These are phyloP conservation scores for Thunnus thynnus DNA, from an alignment of 2,113 vertebrate genomes.

Conservation along the genomic window DNA sequence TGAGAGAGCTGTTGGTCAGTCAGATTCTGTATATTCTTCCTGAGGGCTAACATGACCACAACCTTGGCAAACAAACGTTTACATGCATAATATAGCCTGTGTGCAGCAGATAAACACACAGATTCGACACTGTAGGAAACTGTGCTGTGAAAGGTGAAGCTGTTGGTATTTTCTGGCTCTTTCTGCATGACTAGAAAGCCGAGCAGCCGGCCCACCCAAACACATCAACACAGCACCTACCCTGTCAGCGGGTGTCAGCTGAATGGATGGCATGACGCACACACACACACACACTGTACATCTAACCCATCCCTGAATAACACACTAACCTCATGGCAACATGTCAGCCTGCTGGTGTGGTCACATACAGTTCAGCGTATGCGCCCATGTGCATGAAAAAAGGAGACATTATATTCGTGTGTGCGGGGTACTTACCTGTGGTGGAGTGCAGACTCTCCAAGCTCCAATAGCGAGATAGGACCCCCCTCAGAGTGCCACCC, in stretches of 20 bases:
- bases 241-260: slow-evolving; percentile 37
- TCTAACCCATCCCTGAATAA: neutral
- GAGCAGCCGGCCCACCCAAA: slow-evolving; percentile 42
- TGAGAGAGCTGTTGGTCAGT: neutral
- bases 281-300: slow-evolving; percentile 6
- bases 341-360: slow-evolving; percentile 21
- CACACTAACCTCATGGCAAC: slow-evolving; percentile 15
- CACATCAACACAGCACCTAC: slow-evolving; percentile 20
- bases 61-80: neutral
- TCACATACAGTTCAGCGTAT: neutral
- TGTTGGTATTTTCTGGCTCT: slow-evolving; percentile 18
- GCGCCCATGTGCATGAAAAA: slow-evolving; percentile 4
- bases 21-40: neutral
- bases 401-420: neutral
- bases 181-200: slow-evolving; percentile 9
- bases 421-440: slow-evolving; percentile 86
- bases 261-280: slow-evolving; percentile 19
- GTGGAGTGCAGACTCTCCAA: slow-evolving; percentile 96
- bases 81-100: neutral
- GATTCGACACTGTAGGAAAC: neutral
- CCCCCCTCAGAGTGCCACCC: slow-evolving; percentile 90
- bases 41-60: neutral
- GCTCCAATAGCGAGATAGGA: slow-evolving; percentile 95
- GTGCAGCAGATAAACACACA: neutral
- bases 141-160: neutral